phyloP scores from a whole-genome alignment of 2,113 vertebrate genomes.

The Eptesicus fuscus region DNA sequence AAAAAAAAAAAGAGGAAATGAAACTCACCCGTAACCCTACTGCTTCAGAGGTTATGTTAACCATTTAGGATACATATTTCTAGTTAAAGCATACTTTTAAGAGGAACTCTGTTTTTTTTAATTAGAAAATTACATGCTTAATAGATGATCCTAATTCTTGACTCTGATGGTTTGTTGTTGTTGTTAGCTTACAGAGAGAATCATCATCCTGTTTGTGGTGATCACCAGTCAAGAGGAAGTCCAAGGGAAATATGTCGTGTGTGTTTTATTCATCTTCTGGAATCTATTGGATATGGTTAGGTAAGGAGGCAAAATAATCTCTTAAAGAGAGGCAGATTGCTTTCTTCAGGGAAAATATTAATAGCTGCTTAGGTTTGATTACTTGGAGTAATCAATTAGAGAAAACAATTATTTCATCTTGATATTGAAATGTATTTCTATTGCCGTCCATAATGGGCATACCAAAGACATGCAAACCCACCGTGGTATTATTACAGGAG shows the following conservation, averaged over 20 bases:
- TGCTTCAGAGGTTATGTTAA: not conserved
- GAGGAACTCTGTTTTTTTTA: conserved; percentile 14
- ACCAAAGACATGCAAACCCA: conserved; percentile 51
- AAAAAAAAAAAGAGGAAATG: conserved; percentile 5
- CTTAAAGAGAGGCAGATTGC: not conserved
- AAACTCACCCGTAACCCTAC: not conserved
- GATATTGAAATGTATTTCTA: conserved; percentile 40
- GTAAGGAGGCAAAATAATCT: conserved; percentile 78
- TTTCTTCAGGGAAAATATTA: not conserved
- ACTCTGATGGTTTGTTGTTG: conserved; percentile 50
- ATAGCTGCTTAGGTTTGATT: conserved; percentile 39
- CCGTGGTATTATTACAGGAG: conserved; percentile 2
- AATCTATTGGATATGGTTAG: conserved; percentile 90
- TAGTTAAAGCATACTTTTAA: conserved; percentile 12
- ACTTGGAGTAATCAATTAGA: conserved; percentile 31
- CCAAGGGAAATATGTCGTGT: conserved; percentile 91
- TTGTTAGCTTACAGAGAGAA: conserved; percentile 90
- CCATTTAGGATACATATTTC: conserved; percentile 1
- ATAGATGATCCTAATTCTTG: conserved; percentile 37
- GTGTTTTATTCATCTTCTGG: conserved; percentile 93
- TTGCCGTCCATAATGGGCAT: conserved; percentile 25
- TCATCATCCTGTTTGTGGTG: conserved; percentile 89
- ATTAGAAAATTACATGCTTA: conserved; percentile 27
- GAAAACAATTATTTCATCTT: conserved; percentile 60
- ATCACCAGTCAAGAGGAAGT: conserved; percentile 92